Percentiles rank a stretch among this genome's conserved stretches.
Conservation (phyloP, 2,113 vertebrate species). For the Pseudorasbora parva region DNA sequence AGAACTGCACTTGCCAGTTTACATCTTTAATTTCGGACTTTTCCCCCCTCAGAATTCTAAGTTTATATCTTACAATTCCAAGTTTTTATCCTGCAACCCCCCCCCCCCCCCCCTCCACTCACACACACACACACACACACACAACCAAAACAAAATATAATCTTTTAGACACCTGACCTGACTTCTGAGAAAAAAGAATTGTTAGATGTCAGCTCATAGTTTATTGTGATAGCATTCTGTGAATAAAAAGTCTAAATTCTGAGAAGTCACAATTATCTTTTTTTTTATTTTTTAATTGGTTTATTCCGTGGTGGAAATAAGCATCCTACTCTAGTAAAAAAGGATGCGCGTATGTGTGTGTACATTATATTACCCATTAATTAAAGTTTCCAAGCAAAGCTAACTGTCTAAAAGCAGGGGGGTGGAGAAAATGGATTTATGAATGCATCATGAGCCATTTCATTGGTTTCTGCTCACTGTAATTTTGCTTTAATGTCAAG, state of each 20-base stretch:
- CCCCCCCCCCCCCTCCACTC: too few relatives aligned
- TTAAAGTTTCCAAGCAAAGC: neutral
- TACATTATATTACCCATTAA: neutral
- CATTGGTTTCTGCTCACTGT: neutral
- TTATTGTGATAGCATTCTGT: neutral
- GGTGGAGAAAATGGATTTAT: neutral
- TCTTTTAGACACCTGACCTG: too few relatives aligned
- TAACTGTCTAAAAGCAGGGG: neutral
- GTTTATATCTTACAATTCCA: neutral
- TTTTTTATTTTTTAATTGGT: too few relatives aligned
- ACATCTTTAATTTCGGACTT: neutral
- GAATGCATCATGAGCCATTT: neutral
- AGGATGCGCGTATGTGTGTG: neutral
- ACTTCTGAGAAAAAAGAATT: too few relatives aligned
- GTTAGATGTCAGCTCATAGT: too few relatives aligned
- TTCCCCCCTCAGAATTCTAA: neutral
- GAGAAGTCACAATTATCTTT: neutral
- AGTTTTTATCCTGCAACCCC: too few relatives aligned
- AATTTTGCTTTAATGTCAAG: neutral
- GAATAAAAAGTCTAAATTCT: neutral
- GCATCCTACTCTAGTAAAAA: neutral
- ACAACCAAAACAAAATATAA: too few relatives aligned
- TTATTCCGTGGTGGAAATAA: neutral
- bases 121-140: too few relatives aligned
- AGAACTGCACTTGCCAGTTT: too few relatives aligned